Percentiles rank a stretch among this genome's conserved stretches.
Evolutionary conservation across 2,888 invertebrate genomes (phyloP).

Genomic region (Leptinotarsa juncta): DNA sequence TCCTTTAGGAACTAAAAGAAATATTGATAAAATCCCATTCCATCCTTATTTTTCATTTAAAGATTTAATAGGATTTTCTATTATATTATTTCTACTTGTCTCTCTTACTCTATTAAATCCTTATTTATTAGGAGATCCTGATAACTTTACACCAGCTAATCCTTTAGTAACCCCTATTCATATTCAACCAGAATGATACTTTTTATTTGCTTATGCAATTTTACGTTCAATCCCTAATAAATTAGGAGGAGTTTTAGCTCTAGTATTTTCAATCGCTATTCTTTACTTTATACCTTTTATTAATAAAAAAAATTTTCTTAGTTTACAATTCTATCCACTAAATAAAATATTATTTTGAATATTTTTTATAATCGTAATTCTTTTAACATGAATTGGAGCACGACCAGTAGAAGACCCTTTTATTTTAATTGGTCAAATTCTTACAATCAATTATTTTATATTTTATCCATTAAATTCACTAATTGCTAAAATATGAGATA

Average conservation of each 20-base stretch:
- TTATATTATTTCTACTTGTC: constrained; percentile 69
- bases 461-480: constrained; percentile 71
- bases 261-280: constrained; percentile 76
- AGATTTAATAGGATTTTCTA: constrained; percentile 73
- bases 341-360: constrained; percentile 74
- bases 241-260: constrained; percentile 78
- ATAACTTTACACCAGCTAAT: constrained; percentile 80
- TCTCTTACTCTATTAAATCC: constrained; percentile 70
- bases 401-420: constrained; percentile 77
- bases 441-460: constrained; percentile 71
- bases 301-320: constrained; percentile 69
- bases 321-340: constrained; percentile 72
- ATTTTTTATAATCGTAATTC: constrained; percentile 69
- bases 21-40: constrained; percentile 77
- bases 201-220: constrained; percentile 85
- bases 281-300: constrained; percentile 73
- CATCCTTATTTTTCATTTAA: constrained; percentile 76
- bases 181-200: constrained; percentile 89
- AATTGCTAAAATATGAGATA: constrained; percentile 70
- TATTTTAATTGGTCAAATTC: constrained; percentile 71
- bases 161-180: constrained; percentile 77
- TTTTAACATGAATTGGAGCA: constrained; percentile 80
- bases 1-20: constrained; percentile 74
- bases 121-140: constrained; percentile 75
- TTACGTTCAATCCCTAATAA: constrained; percentile 84